A percentile compares a stretch with the other conserved stretches of the same genome.
phyloP scores from a whole-genome alignment of 2,113 vertebrate genomes.

The Zosterops lateralis region DNA sequence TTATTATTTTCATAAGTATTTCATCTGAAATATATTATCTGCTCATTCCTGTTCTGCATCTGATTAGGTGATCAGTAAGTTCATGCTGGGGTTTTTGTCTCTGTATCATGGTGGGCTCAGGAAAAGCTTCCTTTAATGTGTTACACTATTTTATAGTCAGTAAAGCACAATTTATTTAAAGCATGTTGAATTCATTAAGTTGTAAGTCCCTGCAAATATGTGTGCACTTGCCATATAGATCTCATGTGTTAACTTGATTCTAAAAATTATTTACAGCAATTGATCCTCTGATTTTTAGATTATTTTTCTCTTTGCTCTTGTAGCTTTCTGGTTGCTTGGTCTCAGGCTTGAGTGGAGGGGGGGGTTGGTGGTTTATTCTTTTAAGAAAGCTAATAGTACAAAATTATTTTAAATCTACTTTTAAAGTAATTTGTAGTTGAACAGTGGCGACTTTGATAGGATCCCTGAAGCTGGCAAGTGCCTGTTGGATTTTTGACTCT shows the following conservation, averaged over 20 bases:
- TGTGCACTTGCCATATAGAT: not conserved
- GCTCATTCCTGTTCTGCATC: not conserved
- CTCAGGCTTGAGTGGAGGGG: not conserved
- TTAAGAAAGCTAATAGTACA: not conserved
- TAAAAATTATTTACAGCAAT: not conserved
- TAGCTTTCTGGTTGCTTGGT: not conserved
- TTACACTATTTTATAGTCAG: not conserved
- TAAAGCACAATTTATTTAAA: not conserved
- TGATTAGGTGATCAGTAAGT: not conserved
- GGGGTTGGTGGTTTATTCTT: not conserved
- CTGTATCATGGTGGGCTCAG: not conserved
- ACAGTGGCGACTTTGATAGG: not conserved
- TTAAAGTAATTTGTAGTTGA: not conserved
- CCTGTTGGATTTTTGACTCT: not conserved
- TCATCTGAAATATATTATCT: not conserved
- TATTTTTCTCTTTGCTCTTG: not conserved
- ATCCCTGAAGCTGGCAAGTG: not conserved
- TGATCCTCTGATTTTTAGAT: not conserved
- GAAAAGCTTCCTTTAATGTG: not conserved
- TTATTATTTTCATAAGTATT: not conserved
- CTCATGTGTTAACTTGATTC: not conserved
- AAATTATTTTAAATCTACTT: not conserved
- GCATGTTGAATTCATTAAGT: not conserved
- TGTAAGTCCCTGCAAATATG: not conserved
- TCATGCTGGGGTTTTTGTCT: not conserved